Conservation (phyloP, 2,888 invertebrate species). For the Parnassius glacialis region DNA sequence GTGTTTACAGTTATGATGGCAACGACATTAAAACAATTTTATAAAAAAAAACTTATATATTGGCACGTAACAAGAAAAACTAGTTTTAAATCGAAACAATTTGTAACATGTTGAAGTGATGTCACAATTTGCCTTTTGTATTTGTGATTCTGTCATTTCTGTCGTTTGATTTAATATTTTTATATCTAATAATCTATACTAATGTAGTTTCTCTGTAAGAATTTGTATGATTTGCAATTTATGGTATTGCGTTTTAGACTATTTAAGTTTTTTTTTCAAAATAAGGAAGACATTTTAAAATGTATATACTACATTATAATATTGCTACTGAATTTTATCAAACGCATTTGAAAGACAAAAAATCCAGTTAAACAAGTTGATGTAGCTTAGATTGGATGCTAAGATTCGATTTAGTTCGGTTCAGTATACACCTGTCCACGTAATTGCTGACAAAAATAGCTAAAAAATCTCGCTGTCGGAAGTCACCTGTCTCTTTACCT, state of each 20-base stretch:
- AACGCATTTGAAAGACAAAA: too few relatives aligned
- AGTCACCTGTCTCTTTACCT: slow-evolving; percentile 7
- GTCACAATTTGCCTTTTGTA: slow-evolving; percentile 10
- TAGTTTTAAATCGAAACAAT: slow-evolving; percentile 13
- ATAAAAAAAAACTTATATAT: slow-evolving; percentile 8
- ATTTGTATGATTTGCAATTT: slow-evolving; percentile 16
- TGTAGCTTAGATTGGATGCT: too few relatives aligned
- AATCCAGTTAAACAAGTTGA: too few relatives aligned
- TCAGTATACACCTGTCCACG: too few relatives aligned
- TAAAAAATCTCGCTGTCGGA: background rate
- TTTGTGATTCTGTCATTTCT: slow-evolving; percentile 2
- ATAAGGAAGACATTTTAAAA: too few relatives aligned
- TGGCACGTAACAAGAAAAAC: slow-evolving; percentile 14
- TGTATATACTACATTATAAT: too few relatives aligned
- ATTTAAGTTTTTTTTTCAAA: too few relatives aligned
- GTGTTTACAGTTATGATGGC: slow-evolving; percentile 24
- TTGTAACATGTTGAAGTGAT: too few relatives aligned
- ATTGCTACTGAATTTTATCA: too few relatives aligned
- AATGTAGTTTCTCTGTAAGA: slow-evolving; percentile 7
- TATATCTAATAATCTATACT: background rate
- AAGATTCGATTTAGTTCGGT: too few relatives aligned
- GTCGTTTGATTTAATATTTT: slow-evolving; percentile 1
- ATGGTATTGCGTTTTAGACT: slow-evolving; percentile 4
- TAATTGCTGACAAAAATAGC: too few relatives aligned
- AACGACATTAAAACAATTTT: slow-evolving; percentile 15